Evolutionary conservation across 2,888 invertebrate genomes (phyloP).

Genomic region (Tineola bisselliella): DNA sequence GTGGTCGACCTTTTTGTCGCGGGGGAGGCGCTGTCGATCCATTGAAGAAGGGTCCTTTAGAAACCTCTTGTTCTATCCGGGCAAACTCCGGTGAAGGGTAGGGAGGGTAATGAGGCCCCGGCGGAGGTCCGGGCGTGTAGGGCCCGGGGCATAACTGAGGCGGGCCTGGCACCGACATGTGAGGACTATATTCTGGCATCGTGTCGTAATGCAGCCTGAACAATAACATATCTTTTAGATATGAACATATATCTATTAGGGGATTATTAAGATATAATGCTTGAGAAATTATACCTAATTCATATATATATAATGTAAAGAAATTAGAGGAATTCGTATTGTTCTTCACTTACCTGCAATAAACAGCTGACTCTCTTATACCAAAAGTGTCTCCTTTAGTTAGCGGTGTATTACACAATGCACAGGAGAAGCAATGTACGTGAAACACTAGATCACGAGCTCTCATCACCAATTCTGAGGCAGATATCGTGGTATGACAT

Average conservation of each 20-base stretch:
- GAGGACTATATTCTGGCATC: constrained; percentile 67
- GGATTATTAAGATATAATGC: too few relatives aligned
- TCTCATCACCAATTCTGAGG: constrained; percentile 94
- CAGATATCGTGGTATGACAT: constrained; percentile 87
- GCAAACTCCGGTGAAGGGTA: constrained; percentile 69
- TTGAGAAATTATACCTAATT: too few relatives aligned
- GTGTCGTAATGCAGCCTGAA: constrained; percentile 61
- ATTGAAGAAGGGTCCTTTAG: constrained; percentile 69
- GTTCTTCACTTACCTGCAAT: constrained; percentile 81
- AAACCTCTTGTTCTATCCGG: constrained; percentile 56
- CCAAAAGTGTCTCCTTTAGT: constrained; percentile 96
- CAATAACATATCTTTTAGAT: background rate
- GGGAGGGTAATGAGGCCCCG: constrained; percentile 55
- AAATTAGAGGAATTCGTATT: too few relatives aligned
- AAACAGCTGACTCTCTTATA: constrained; percentile 86
- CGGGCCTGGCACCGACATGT: constrained; percentile 67
- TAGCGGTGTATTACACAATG: constrained; percentile 84
- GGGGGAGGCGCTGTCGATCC: constrained; percentile 71
- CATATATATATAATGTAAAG: too few relatives aligned
- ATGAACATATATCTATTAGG: too few relatives aligned
- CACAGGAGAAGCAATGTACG: constrained; percentile 94
- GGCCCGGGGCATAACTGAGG: constrained; percentile 67
- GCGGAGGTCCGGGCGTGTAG: constrained; percentile 56
- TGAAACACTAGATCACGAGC: constrained; percentile 94
- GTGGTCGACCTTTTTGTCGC: constrained; percentile 90